Percentiles rank a stretch among this genome's conserved stretches.
Conservation (phyloP, 2,113 vertebrate species). For the Sander lucioperca region DNA sequence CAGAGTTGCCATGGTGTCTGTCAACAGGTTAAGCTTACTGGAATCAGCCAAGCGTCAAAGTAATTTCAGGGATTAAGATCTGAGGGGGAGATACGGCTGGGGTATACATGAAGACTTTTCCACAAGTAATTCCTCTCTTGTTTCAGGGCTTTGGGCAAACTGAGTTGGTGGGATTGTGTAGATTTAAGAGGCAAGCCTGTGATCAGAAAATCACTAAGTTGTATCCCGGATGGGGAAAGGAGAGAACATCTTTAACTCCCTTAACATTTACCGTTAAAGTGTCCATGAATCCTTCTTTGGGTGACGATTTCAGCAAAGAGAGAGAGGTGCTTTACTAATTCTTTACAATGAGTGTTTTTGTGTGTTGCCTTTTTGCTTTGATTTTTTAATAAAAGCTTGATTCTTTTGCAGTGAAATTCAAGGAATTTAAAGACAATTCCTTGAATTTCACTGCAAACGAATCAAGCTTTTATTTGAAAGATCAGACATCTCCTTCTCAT, state of each 20-base stretch:
- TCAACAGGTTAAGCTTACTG: constrained; percentile 60
- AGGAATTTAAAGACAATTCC: too few species aligned
- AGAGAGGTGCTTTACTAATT: neutral
- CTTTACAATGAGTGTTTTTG: neutral
- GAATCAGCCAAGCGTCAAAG: constrained; percentile 63
- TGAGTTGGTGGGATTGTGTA: neutral
- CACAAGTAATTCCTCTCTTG: constrained; percentile 31
- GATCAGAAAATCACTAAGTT: constrained; percentile 13
- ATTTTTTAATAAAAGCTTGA: too few species aligned
- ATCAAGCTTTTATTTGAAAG: neutral
- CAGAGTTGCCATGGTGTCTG: constrained; percentile 55
- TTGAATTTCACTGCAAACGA: too few species aligned
- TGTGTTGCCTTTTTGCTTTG: neutral
- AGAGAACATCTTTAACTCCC: neutral
- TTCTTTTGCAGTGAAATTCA: too few species aligned
- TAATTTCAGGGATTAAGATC: constrained; percentile 61
- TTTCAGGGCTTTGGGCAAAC: constrained; percentile 29
- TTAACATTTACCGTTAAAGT: neutral
- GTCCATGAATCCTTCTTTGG: neutral
- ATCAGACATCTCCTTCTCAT: too few species aligned
- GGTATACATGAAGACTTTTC: constrained; percentile 30
- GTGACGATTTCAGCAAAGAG: neutral
- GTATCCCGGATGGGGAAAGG: neutral
- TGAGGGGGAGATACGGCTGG: constrained; percentile 7
- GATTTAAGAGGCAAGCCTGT: constrained; percentile 9